phyloP scores from a whole-genome alignment of 2,797 vertebrate genomes.

The Microhierax caerulescens region DNA sequence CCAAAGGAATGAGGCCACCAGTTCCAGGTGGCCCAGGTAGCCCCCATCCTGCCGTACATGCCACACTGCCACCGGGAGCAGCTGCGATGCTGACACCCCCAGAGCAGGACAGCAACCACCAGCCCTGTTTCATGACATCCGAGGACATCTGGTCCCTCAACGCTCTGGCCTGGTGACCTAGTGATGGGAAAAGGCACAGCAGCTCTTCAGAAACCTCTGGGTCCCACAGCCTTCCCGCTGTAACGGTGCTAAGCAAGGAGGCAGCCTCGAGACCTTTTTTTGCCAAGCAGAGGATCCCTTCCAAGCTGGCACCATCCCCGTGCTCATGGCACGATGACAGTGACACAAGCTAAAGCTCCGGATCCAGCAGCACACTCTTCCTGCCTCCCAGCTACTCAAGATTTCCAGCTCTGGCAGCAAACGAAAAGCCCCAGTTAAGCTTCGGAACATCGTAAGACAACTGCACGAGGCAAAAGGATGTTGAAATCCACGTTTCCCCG shows the following conservation, averaged over 20 bases:
- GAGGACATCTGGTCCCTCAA: background rate
- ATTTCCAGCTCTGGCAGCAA: background rate
- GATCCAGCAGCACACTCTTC: background rate
- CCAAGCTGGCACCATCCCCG: background rate
- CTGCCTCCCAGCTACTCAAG: background rate
- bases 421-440: background rate
- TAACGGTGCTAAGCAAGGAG: background rate
- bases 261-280: rapidly evolving
- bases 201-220: background rate
- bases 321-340: background rate
- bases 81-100: rapidly evolving
- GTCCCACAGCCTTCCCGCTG: background rate
- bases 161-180: background rate
- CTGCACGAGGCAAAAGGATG: background rate
- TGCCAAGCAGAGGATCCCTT: background rate
- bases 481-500: background rate
- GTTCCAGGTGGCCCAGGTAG: background rate
- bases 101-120: background rate
- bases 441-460: background rate
- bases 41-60: rapidly evolving
- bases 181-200: background rate
- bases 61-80: background rate
- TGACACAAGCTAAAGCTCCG: background rate
- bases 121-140: background rate
- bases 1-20: background rate